A percentile compares a stretch with the other conserved stretches of the same genome.
Conservation (phyloP, 2,797 vertebrate species). For the Coluber constrictor region DNA sequence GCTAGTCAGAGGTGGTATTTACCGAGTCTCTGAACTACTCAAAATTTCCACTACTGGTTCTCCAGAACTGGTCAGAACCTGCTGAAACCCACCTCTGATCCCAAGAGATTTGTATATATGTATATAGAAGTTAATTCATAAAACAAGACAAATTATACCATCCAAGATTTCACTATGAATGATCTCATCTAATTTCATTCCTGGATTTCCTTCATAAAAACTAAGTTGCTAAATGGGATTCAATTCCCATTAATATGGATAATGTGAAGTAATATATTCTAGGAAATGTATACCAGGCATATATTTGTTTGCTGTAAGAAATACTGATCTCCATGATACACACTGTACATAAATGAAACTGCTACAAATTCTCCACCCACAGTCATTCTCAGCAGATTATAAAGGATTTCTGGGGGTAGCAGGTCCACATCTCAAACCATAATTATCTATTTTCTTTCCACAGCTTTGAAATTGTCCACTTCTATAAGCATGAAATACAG, state of each 20-base stretch:
- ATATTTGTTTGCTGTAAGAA: conserved; percentile 2
- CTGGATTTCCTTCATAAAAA: conserved; percentile 28
- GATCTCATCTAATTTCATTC: not conserved
- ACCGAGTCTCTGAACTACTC: no score
- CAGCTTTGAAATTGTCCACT: conserved; percentile 55
- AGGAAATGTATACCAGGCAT: conserved; percentile 9
- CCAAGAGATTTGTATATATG: not conserved
- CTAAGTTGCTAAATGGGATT: conserved; percentile 36
- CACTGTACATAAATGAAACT: conserved; percentile 40
- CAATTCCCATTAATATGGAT: conserved; percentile 42
- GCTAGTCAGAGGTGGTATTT: no score
- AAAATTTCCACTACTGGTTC: no score
- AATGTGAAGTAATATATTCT: conserved; percentile 42
- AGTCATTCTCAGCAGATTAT: conserved; percentile 56
- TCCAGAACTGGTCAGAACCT: no score
- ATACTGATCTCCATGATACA: conserved; percentile 35
- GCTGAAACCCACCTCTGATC: no score
- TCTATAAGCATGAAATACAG: conserved; percentile 53
- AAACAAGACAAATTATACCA: conserved; percentile 3
- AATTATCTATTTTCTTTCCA: conserved; percentile 44
- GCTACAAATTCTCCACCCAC: conserved; percentile 51
- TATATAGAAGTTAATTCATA: not conserved
- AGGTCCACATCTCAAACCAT: conserved; percentile 54
- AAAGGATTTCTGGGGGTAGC: conserved; percentile 29
- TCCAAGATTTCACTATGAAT: not conserved